Conservation (phyloP, 1,140 invertebrate species). For the Sipha flava region DNA sequence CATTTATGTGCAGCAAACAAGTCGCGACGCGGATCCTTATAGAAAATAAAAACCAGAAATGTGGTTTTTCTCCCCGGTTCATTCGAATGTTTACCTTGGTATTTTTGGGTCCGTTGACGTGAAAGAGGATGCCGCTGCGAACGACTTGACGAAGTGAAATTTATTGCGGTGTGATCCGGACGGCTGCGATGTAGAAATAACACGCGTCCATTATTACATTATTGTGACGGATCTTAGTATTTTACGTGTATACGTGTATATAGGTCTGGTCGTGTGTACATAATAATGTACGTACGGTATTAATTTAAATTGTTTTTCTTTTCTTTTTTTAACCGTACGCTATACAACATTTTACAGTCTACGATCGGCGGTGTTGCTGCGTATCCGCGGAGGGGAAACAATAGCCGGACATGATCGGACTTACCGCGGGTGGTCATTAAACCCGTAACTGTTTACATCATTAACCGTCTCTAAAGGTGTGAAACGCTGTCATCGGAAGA, state of each 20-base stretch:
- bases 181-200: background rate
- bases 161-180: background rate
- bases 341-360: too few relatives aligned
- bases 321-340: background rate
- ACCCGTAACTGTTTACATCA: constrained; percentile 19
- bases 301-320: background rate
- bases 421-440: background rate
- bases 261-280: background rate
- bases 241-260: background rate
- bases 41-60: background rate
- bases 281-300: background rate
- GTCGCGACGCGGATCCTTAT: background rate
- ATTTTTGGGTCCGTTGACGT: background rate
- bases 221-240: background rate
- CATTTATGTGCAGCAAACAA: background rate
- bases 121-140: background rate
- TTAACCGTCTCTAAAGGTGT: constrained; percentile 20
- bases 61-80: background rate
- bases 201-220: background rate
- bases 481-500: constrained; percentile 14
- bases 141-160: background rate
- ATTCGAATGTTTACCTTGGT: background rate
- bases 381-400: background rate
- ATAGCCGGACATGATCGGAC: constrained; percentile 3
- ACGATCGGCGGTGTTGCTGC: too few relatives aligned